These are phyloP conservation scores for Archocentrus centrarchus DNA, from an alignment of 2,113 vertebrate species.

Conservation along the genomic window DNA sequence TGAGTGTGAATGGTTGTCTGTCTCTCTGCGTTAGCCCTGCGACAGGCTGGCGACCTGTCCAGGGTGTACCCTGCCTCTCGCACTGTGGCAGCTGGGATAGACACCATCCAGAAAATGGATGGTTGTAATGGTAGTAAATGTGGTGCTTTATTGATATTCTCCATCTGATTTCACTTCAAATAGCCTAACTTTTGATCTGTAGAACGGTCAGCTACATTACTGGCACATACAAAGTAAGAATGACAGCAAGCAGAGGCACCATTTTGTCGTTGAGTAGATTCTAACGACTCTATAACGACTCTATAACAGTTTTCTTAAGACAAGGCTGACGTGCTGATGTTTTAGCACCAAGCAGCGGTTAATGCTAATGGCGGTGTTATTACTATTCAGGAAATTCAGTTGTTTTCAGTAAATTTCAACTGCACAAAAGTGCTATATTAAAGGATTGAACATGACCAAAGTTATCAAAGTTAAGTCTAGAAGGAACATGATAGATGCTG, in stretches of 20 bases:
- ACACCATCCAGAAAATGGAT: too few relatives aligned
- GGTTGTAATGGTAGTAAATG: neutral
- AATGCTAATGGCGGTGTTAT: neutral
- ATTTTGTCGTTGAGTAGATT: neutral
- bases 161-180: constrained; percentile 25
- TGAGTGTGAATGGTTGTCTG: too few relatives aligned
- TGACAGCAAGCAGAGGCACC: neutral
- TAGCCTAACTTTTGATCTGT: constrained; percentile 8
- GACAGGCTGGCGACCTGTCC: too few relatives aligned
- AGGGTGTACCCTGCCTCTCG: too few relatives aligned
- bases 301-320: neutral
- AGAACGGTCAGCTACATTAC: neutral
- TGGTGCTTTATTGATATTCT: constrained; percentile 21
- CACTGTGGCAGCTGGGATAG: too few relatives aligned
- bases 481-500: neutral
- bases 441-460: neutral
- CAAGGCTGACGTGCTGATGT: neutral
- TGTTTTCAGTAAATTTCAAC: neutral
- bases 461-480: neutral
- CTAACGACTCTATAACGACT: neutral
- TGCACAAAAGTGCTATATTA: neutral
- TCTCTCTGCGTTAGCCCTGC: too few relatives aligned
- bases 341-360: neutral
- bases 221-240: neutral
- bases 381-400: neutral